A percentile compares a stretch with the other conserved stretches of the same genome.
phyloP scores from a whole-genome alignment of 2,113 vertebrate species.

The Laticauda colubrina region DNA sequence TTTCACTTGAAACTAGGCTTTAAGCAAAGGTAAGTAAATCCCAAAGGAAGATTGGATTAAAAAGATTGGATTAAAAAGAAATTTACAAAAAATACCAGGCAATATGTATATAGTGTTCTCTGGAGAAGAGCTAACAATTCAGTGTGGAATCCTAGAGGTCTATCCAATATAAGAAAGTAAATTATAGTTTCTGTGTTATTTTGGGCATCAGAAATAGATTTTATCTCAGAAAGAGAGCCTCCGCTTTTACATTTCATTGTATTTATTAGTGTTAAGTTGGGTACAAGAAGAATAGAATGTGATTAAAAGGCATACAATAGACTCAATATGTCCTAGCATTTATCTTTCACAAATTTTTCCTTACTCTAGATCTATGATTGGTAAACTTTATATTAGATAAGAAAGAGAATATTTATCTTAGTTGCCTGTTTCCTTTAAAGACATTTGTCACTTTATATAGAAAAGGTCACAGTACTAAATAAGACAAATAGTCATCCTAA shows the following conservation, averaged over 20 bases:
- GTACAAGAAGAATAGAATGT: neutral
- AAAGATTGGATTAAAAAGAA: neutral
- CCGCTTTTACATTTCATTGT: neutral
- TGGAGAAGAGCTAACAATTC: neutral
- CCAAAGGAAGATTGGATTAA: neutral
- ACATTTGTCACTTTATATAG: neutral
- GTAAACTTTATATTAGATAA: neutral
- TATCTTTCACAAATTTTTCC: neutral
- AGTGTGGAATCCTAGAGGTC: neutral
- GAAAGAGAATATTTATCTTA: neutral
- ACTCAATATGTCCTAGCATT: neutral
- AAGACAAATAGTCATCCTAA: neutral
- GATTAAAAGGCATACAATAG: neutral
- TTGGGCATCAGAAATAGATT: neutral
- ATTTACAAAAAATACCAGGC: neutral
- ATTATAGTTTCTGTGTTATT: neutral
- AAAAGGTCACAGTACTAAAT: neutral
- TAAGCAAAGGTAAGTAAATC: neutral
- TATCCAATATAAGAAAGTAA: neutral
- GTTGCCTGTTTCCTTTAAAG: neutral
- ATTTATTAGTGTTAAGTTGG: neutral
- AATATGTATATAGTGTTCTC: neutral
- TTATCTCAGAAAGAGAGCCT: neutral
- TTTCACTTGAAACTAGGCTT: conserved; percentile 5
- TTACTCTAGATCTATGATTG: neutral